Evolutionary conservation across 2,113 vertebrate genomes (phyloP).

Genomic region (Siniperca knerii): DNA sequence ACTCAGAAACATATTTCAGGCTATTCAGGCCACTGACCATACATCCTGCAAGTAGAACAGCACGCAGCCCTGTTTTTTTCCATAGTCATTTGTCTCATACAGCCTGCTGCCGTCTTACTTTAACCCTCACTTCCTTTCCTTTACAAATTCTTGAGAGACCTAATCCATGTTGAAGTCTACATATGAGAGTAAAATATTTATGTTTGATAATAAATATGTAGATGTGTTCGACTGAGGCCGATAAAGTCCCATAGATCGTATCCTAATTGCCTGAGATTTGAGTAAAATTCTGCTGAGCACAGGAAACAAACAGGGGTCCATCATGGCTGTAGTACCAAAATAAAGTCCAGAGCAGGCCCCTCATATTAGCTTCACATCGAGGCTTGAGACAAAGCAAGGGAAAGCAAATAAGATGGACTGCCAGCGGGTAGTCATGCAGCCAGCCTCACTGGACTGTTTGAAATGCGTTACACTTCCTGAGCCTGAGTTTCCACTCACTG

Average conservation of each 20-base stretch:
- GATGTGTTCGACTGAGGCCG: slow-evolving; percentile 9
- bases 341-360: slow-evolving; percentile 32
- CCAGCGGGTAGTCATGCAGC: slow-evolving; percentile 35
- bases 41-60: slow-evolving; percentile 52
- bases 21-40: slow-evolving; percentile 67
- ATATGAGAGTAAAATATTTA: slow-evolving; percentile 37
- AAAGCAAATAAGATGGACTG: slow-evolving; percentile 48
- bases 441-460: slow-evolving; percentile 35
- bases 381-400: slow-evolving; percentile 33
- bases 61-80: slow-evolving; percentile 48
- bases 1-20: slow-evolving; percentile 26
- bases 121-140: slow-evolving; percentile 37
- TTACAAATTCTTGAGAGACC: slow-evolving; percentile 35
- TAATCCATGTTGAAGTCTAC: background rate
- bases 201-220: slow-evolving; percentile 46
- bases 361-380: slow-evolving; percentile 20
- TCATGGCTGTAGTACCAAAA: slow-evolving; percentile 9
- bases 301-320: slow-evolving; percentile 29
- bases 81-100: slow-evolving; percentile 52
- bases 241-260: slow-evolving; percentile 46
- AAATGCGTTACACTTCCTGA: slow-evolving; percentile 68
- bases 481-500: slow-evolving; percentile 51
- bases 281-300: slow-evolving; percentile 36
- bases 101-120: slow-evolving; percentile 36
- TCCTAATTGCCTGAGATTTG: slow-evolving; percentile 49